Percentiles rank a stretch among this genome's conserved stretches.
phyloP scores from a whole-genome alignment of 1,140 invertebrate genomes.

The Euura saliciscinereae region DNA sequence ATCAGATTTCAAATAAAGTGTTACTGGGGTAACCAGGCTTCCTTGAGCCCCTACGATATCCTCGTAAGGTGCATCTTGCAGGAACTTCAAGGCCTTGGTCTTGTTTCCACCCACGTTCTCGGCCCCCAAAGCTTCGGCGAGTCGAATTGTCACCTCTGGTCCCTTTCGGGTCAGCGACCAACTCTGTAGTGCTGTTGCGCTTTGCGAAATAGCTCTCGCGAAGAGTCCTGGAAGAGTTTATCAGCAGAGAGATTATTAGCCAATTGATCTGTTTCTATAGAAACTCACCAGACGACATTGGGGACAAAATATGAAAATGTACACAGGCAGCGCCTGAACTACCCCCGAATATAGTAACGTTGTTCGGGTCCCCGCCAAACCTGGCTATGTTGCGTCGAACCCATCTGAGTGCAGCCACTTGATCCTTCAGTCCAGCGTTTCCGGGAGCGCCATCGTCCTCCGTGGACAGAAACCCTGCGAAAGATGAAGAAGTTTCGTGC shows the following conservation, averaged over 20 bases:
- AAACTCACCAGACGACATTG: constrained; percentile 48
- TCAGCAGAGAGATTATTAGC: too few relatives aligned
- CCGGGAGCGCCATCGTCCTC: constrained; percentile 28
- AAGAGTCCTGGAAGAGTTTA: constrained; percentile 51
- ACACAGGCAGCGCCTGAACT: constrained; percentile 61
- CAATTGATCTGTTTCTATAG: neutral
- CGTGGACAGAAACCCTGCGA: constrained; percentile 29
- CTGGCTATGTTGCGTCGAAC: constrained; percentile 33
- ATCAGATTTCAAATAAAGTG: too few relatives aligned
- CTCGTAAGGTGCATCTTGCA: neutral
- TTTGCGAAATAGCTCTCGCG: constrained; percentile 68
- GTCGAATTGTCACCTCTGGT: neutral
- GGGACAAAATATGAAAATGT: constrained; percentile 60
- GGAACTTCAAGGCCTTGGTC: neutral
- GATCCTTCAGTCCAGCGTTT: constrained; percentile 37
- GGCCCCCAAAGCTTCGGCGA: neutral
- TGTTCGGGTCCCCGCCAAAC: constrained; percentile 38
- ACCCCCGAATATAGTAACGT: constrained; percentile 64
- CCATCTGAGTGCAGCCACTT: constrained; percentile 34
- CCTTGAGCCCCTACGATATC: neutral
- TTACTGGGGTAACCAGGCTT: neutral
- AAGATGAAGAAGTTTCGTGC: neutral
- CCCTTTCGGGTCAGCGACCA: constrained; percentile 57
- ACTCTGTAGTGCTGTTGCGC: constrained; percentile 68
- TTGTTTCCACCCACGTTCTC: neutral